Evolutionary conservation across 1,140 invertebrate genomes (phyloP).

Genomic region (Diuraphis noxia): DNA sequence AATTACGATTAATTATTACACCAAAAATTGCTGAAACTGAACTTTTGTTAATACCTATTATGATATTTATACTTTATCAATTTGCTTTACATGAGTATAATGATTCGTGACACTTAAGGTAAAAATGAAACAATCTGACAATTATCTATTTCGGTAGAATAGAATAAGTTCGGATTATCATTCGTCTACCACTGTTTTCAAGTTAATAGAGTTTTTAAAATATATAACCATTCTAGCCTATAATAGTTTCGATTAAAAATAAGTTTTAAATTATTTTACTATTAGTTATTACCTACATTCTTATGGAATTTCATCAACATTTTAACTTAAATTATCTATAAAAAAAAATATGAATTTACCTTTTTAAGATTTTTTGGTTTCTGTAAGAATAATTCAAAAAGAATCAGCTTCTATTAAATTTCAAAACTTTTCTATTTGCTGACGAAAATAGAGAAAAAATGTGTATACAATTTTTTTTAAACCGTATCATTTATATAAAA

Average conservation of each 20-base stretch:
- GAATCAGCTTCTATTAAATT: too few relatives aligned
- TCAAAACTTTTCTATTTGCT: background rate
- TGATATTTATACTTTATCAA: background rate
- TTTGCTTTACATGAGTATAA: background rate
- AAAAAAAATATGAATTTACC: too few relatives aligned
- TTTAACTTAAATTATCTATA: background rate
- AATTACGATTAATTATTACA: background rate
- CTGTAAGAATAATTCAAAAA: background rate
- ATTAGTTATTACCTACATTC: background rate
- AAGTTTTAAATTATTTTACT: background rate
- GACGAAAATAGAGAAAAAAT: background rate
- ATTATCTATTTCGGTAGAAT: background rate
- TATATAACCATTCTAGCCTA: accelerated
- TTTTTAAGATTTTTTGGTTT: background rate
- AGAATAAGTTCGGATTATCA: background rate
- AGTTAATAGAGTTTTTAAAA: background rate
- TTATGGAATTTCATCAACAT: background rate
- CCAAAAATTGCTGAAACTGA: background rate
- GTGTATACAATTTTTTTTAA: background rate
- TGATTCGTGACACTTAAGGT: background rate
- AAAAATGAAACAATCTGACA: background rate
- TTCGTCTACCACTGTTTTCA: background rate
- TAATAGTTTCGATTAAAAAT: background rate
- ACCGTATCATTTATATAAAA: background rate
- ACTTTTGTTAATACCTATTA: background rate